Conservation (phyloP, 2,113 vertebrate species). For the Chlamydotis undulata region DNA sequence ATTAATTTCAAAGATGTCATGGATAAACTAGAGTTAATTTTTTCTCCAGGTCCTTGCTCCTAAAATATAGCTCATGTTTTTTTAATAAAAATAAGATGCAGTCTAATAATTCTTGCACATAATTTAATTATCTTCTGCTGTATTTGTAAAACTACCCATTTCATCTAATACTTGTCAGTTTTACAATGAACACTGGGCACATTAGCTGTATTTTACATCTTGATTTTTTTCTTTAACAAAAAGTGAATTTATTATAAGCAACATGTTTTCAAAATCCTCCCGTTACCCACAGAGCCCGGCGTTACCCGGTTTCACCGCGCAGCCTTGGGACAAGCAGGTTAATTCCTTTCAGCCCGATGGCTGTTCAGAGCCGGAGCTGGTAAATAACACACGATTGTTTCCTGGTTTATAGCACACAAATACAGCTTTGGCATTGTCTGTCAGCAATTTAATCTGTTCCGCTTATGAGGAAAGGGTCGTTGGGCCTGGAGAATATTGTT, state of each 20-base stretch:
- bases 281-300: neutral
- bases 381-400: neutral
- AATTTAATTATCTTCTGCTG: conserved; percentile 27
- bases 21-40: conserved; percentile 15
- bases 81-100: conserved; percentile 50
- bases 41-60: conserved; percentile 1
- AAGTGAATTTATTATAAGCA: conserved; percentile 20
- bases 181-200: neutral
- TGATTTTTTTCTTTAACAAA: neutral
- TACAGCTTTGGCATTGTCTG: neutral
- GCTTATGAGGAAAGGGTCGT: neutral
- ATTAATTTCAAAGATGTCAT: neutral
- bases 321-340: neutral
- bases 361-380: neutral
- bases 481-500: neutral
- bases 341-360: neutral
- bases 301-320: neutral
- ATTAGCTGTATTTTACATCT: neutral
- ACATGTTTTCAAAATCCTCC: neutral
- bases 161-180: conserved; percentile 21
- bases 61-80: neutral
- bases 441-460: neutral
- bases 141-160: conserved; percentile 41
- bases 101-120: conserved; percentile 37
- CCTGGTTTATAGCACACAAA: neutral